Evolutionary conservation across 2,797 vertebrate species (phyloP).

Genomic region (Miichthys miiuy): DNA sequence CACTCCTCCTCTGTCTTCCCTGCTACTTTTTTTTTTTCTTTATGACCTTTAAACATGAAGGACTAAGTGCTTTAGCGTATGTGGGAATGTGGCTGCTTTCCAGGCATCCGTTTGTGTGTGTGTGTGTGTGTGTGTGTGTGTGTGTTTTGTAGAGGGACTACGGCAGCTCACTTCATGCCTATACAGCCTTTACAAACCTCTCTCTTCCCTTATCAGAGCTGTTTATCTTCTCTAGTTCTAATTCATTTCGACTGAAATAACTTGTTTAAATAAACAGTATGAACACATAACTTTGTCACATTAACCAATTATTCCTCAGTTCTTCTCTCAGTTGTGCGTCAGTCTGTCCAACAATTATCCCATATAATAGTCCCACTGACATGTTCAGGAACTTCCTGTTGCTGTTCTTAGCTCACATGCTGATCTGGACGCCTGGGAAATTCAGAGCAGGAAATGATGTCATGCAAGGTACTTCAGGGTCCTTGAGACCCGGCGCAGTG

Average conservation of each 20-base stretch:
- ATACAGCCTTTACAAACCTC: constrained; percentile 6
- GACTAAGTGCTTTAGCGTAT: constrained; percentile 75
- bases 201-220: not conserved
- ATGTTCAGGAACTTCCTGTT: constrained; percentile 71
- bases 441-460: constrained; percentile 78
- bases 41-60: constrained; percentile 63
- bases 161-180: constrained; percentile 19
- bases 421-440: constrained; percentile 70
- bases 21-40: constrained; percentile 35
- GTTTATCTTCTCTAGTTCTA: not conserved
- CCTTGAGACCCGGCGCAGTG: constrained; percentile 46
- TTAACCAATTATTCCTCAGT: not conserved
- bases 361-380: constrained; percentile 49
- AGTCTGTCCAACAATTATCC: constrained; percentile 27
- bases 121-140: constrained; percentile 24
- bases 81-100: constrained; percentile 78
- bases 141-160: not conserved
- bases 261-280: not conserved
- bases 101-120: constrained; percentile 52
- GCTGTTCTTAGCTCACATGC: constrained; percentile 72
- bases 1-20: constrained; percentile 47
- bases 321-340: not conserved
- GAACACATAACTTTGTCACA: not conserved
- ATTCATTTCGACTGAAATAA: not conserved
- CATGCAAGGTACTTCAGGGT: constrained; percentile 57